These are phyloP conservation scores for Motacilla tschutschensis DNA, from an alignment of 2,113 vertebrate species.

Conservation along the genomic window DNA sequence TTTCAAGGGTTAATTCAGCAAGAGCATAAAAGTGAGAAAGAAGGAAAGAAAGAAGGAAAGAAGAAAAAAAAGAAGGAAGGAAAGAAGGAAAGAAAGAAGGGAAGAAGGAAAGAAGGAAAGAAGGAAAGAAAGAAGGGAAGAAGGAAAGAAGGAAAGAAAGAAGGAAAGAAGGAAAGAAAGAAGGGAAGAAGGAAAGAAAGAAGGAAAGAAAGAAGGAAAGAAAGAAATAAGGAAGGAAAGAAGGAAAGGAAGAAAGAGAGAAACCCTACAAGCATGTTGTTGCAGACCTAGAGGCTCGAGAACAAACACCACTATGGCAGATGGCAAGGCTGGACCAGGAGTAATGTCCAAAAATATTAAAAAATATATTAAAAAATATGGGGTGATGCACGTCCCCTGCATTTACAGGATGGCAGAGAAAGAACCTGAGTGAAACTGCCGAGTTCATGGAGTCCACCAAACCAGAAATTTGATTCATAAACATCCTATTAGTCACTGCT, in stretches of 20 bases:
- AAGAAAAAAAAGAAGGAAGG: accelerated
- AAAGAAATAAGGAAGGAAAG: accelerated
- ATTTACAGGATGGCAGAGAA: not conserved
- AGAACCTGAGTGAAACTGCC: conserved; percentile 15
- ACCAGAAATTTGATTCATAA: conserved; percentile 37
- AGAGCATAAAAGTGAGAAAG: not conserved
- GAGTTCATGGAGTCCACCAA: not conserved
- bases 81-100: accelerated
- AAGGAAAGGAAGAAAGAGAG: accelerated
- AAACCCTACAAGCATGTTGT: not conserved
- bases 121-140: accelerated
- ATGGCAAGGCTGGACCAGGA: not conserved
- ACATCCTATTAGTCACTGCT: conserved; percentile 54
- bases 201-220: accelerated
- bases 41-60: accelerated
- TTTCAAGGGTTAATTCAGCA: not conserved
- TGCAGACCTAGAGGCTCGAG: not conserved
- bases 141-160: accelerated
- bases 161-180: accelerated
- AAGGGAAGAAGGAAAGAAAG: accelerated
- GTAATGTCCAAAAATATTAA: not conserved
- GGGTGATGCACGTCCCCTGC: not conserved
- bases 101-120: accelerated
- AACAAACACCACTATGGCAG: not conserved
- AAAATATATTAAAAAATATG: not conserved